Evolutionary conservation across 2,797 vertebrate species (phyloP), one percentile per base, ranked within the genome.

Genomic region (Hylomyscus alleni): DNA sequence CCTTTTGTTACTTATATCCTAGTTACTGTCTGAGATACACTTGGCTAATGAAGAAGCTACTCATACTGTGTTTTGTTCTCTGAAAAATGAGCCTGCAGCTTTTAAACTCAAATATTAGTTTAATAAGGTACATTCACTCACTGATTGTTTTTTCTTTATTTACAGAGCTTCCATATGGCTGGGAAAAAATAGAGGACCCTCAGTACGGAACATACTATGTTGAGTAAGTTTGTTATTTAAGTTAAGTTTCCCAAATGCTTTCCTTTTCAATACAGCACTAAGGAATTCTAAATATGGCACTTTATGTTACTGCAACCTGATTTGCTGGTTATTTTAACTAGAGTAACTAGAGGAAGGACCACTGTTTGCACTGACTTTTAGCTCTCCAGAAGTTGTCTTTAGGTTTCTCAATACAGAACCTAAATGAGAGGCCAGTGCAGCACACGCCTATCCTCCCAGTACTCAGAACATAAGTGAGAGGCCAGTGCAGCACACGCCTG

Each of bases 161-260:
- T 98, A 2, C 98, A 99, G 99, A 99, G 98, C 99, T 99, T 98
- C 99, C 99, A 80, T 99, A 99, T 56, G 99, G 99, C 96, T 99
- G 99, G 99, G 99, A 99, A 98, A 99, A 99, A 98, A 99, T 99
- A 95, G 99, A 99, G 95, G 99, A 99, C 97, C 99, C 99, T 72
- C 99, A 99, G 78, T 99, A 99, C 2, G 99, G 99, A 96, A 99
- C 99, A 24, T 99, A 99, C 88, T 99, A 99, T 0, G 99, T 99
- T 24, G 99, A 99, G 99, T 99, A 98, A 99, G 99, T 99, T 97
- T 95, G 37, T 40, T 94, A 7, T 47, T 72, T 91, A 80, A 37
- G 44, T 95, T 92, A 54, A 13, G 34, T 96, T 81, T 77, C 60
- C 67, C 56, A 52, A 29, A 50, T 40, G 15, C 44, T 93, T 50